A percentile compares a stretch with the other conserved stretches of the same genome.
These are phyloP conservation scores for Muschampia plurimacula DNA, from an alignment of 2,888 invertebrate genomes.

Conservation along the genomic window DNA sequence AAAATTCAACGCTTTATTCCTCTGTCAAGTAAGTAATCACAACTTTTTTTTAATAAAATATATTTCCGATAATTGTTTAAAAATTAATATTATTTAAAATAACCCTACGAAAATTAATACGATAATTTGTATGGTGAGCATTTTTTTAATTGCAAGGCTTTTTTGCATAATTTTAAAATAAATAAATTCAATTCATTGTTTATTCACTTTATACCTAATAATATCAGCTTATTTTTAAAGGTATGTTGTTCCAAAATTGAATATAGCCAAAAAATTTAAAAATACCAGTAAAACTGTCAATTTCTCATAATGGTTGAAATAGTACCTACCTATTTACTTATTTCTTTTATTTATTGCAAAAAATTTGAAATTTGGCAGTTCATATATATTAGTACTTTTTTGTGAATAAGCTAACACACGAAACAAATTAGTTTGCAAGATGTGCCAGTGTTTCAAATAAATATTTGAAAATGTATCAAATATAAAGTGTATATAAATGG, in stretches of 20 bases:
- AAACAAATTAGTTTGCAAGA: not conserved
- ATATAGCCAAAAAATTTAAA: no score
- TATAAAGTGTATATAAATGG: conserved; percentile 45
- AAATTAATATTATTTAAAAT: not conserved
- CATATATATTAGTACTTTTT: no score
- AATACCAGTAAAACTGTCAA: no score
- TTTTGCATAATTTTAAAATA: not conserved
- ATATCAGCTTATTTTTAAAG: not conserved
- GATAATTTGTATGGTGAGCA: not conserved
- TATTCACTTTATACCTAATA: not conserved
- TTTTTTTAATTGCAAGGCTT: not conserved
- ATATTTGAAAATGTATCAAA: conserved; percentile 36
- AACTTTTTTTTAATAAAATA: conserved; percentile 22
- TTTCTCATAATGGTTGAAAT: no score
- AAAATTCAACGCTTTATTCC: no score
- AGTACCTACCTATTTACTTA: no score
- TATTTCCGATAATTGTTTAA: conserved; percentile 16
- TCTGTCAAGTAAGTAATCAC: conserved; percentile 42
- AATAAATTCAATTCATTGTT: not conserved
- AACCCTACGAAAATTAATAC: not conserved
- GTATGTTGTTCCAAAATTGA: no score
- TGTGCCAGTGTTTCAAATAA: conserved; percentile 36
- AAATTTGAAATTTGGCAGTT: no score
- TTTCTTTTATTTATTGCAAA: no score
- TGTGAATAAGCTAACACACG: no score